These are phyloP conservation scores for Odontothrips loti DNA, from an alignment of 2,888 invertebrate genomes.

Conservation along the genomic window DNA sequence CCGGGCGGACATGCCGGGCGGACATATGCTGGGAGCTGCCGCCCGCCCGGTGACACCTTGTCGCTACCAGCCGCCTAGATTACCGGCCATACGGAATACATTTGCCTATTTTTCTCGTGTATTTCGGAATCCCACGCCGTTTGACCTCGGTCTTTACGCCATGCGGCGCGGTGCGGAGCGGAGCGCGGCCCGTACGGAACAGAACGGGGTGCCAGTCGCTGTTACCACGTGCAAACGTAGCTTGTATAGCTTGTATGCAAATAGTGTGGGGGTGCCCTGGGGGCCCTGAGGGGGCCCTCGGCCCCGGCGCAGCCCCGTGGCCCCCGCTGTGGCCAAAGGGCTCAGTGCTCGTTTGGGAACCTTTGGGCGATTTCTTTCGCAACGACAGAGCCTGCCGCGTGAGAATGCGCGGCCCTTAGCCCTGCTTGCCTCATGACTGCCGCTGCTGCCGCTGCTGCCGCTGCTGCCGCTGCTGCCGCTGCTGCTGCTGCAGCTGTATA, in stretches of 20 bases:
- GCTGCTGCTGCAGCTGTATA: too few species aligned
- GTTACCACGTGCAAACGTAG: slow-evolving; percentile 22
- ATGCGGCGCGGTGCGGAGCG: background rate
- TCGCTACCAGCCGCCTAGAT: background rate
- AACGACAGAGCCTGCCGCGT: background rate
- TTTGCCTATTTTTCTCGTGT: background rate
- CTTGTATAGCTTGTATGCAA: slow-evolving; percentile 18
- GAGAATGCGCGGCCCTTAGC: background rate
- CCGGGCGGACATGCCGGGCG: too few species aligned
- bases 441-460: background rate
- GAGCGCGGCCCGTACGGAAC: background rate
- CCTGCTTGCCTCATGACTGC: background rate
- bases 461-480: too few species aligned
- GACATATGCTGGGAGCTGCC: too few species aligned
- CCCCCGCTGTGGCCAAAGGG: background rate
- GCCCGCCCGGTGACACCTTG: slow-evolving; percentile 15
- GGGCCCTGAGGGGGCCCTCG: background rate
- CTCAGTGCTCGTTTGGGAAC: background rate
- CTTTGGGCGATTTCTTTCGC: background rate
- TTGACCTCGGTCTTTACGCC: background rate
- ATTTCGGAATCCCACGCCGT: slow-evolving; percentile 16
- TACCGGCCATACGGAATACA: slow-evolving; percentile 16
- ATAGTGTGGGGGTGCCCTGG: background rate
- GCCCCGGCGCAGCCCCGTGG: too few species aligned
- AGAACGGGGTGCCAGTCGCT: background rate